phyloP scores from a whole-genome alignment of 2,888 invertebrate genomes.

The Acanthacorydalis orientalis region DNA sequence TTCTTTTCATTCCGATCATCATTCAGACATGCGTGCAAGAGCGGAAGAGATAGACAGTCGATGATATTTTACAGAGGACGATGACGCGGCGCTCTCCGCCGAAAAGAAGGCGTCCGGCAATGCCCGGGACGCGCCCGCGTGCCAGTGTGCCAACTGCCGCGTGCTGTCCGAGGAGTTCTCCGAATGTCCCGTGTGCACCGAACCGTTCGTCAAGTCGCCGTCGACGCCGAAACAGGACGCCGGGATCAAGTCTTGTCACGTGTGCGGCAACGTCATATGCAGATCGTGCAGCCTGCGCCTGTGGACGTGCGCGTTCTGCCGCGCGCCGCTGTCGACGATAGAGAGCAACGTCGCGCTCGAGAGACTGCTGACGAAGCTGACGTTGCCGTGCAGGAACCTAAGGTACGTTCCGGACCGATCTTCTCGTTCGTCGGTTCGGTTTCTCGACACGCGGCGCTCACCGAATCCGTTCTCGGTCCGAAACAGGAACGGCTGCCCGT shows the following conservation, averaged over 20 bases:
- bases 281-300: constrained; percentile 12
- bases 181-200: constrained; percentile 17
- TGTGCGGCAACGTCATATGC: constrained; percentile 17
- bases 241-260: constrained; percentile 13
- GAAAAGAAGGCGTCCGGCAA: too few relatives aligned
- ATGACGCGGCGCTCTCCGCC: too few relatives aligned
- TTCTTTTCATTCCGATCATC: too few relatives aligned
- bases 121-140: constrained; percentile 4
- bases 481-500: constrained; percentile 13
- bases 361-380: constrained; percentile 13
- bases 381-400: constrained; percentile 16
- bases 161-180: constrained; percentile 10
- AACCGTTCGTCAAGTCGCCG: constrained; percentile 11
- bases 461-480: background rate
- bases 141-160: constrained; percentile 15
- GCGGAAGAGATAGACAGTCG: too few relatives aligned
- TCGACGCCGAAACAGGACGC: constrained; percentile 7
- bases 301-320: constrained; percentile 16
- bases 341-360: constrained; percentile 16
- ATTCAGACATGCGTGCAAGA: too few relatives aligned
- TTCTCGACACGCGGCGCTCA: background rate
- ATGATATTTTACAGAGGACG: too few relatives aligned
- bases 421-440: background rate
- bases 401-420: constrained; percentile 11
- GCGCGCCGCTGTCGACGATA: constrained; percentile 11